These are phyloP conservation scores for Gambusia holbrooki DNA, from an alignment of 2,113 vertebrate genomes.

Conservation along the genomic window DNA sequence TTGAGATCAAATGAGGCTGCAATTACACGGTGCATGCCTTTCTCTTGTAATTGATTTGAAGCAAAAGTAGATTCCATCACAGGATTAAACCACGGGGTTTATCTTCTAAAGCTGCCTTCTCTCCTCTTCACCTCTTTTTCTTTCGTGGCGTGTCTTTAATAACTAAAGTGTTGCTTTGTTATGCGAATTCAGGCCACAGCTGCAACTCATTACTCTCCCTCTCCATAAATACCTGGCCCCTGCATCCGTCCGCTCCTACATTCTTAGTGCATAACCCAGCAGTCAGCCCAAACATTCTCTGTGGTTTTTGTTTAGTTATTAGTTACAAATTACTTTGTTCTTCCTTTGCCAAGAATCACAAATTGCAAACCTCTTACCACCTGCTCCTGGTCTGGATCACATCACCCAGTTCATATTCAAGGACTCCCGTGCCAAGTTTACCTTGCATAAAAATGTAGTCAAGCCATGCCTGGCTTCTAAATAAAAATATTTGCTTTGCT, in stretches of 20 bases:
- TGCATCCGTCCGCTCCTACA: not conserved
- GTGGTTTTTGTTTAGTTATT: not conserved
- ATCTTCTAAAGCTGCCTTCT: slow-evolving; percentile 14
- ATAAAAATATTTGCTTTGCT: not conserved
- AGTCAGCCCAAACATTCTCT: not conserved
- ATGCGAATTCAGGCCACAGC: not conserved
- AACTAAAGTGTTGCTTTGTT: not conserved
- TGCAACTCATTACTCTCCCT: not conserved
- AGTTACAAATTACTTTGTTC: not conserved
- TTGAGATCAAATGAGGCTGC: slow-evolving; percentile 70
- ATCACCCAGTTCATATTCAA: not conserved
- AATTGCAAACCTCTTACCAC: not conserved
- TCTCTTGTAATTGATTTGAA: slow-evolving; percentile 64
- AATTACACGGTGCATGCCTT: slow-evolving; percentile 69
- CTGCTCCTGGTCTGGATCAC: not conserved
- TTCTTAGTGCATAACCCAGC: not conserved
- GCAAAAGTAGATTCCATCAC: slow-evolving; percentile 67
- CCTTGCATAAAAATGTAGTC: not conserved
- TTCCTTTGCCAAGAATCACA: not conserved
- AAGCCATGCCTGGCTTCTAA: not conserved
- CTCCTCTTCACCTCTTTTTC: not conserved
- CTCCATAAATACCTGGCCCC: slow-evolving; percentile 2
- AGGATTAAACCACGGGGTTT: slow-evolving; percentile 37
- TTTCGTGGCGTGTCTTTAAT: not conserved
- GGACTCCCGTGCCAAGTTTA: not conserved